Evolutionary conservation across 1,140 invertebrate genomes (phyloP).

Genomic region (Vanessa tameamea): DNA sequence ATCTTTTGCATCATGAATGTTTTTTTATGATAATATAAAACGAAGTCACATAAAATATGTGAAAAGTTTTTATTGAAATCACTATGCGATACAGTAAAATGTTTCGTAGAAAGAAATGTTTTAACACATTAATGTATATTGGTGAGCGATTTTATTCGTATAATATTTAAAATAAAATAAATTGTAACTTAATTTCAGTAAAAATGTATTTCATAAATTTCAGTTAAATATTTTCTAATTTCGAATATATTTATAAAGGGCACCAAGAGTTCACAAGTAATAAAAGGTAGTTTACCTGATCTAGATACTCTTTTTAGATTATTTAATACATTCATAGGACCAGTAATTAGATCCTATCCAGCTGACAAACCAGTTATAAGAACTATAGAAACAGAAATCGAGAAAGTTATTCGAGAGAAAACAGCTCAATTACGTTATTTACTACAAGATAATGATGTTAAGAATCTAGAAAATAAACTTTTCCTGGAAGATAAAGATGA

Average conservation of each 20-base stretch:
- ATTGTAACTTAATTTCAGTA: not conserved
- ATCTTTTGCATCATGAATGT: not conserved
- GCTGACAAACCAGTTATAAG: constrained; percentile 14
- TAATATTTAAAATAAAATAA: not conserved
- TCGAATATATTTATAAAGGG: not conserved
- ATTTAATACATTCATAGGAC: constrained; percentile 40
- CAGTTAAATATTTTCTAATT: not conserved
- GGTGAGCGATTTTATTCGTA: not conserved
- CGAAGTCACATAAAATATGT: not conserved
- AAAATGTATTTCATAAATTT: not conserved
- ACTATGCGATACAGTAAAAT: not conserved
- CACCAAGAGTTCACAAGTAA: not conserved
- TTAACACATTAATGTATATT: not conserved
- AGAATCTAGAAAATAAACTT: constrained; percentile 37
- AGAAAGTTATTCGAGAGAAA: constrained; percentile 50
- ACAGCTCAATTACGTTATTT: constrained; percentile 48
- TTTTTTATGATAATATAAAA: constrained; percentile 4
- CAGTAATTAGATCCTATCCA: constrained; percentile 34
- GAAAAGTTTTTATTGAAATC: not conserved
- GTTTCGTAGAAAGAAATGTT: not conserved
- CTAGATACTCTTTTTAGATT: constrained; percentile 31
- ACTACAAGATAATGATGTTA: constrained; percentile 51
- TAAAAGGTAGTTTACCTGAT: constrained; percentile 33
- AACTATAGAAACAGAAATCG: constrained; percentile 30
- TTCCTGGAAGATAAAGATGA: constrained; percentile 49